Conservation (phyloP, 2,797 vertebrate species). For the Podarcis siculus region DNA sequence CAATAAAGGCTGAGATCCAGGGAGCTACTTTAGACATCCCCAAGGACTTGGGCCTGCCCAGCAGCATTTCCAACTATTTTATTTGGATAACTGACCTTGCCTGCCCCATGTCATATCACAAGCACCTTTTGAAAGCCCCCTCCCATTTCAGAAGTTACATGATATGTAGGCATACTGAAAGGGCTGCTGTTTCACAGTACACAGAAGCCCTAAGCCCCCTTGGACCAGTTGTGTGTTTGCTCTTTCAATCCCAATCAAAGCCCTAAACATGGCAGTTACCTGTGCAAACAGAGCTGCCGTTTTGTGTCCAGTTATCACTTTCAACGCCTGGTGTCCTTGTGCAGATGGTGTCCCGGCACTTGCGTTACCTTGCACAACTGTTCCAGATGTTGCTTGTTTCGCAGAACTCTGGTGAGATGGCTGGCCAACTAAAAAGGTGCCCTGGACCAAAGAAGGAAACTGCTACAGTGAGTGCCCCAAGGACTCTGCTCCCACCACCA, state of each 20-base stretch:
- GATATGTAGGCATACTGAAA: neutral
- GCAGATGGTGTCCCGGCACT: constrained; percentile 81
- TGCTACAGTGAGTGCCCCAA: neutral
- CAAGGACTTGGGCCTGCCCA: neutral
- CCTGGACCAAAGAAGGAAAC: constrained; percentile 76
- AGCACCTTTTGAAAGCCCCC: neutral
- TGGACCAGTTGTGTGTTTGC: neutral
- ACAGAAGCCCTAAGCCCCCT: neutral
- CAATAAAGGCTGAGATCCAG: no score
- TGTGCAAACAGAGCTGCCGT: constrained; percentile 94
- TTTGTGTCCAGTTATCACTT: constrained; percentile 96
- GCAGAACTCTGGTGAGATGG: constrained; percentile 89
- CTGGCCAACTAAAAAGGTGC: constrained; percentile 97
- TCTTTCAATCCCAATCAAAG: neutral
- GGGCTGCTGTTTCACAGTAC: neutral
- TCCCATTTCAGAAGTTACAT: neutral
- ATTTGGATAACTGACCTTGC: neutral
- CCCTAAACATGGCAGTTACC: constrained; percentile 73
- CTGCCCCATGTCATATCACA: neutral
- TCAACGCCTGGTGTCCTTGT: constrained; percentile 88
- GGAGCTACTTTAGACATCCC: neutral
- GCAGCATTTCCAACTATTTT: neutral
- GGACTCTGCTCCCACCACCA: neutral
- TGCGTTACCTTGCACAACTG: constrained; percentile 80
- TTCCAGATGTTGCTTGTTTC: constrained; percentile 85